phyloP scores from a whole-genome alignment of 2,797 vertebrate genomes.

The Malacoraja senta region DNA sequence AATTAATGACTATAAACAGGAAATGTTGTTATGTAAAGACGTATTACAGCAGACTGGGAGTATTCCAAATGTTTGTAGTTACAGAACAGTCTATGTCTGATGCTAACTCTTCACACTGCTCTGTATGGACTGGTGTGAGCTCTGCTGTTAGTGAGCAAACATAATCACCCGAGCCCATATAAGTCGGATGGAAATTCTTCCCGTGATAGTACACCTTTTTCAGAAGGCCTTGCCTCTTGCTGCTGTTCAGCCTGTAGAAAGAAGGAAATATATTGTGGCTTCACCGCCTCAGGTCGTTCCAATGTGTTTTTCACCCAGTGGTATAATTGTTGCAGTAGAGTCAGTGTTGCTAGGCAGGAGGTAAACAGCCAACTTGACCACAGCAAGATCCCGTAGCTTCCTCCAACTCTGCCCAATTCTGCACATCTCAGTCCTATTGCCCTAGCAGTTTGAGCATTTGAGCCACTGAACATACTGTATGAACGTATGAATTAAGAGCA shows the following conservation, averaged over 20 bases:
- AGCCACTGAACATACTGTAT: too few species aligned
- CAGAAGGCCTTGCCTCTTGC: neutral
- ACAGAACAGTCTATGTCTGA: neutral
- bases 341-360: neutral
- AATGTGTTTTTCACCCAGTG: too few species aligned
- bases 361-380: neutral
- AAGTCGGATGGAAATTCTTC: neutral
- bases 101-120: neutral
- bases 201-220: neutral
- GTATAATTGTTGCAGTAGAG: neutral
- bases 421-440: too few species aligned
- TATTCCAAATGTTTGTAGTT: neutral
- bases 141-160: neutral
- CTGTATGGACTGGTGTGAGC: too few species aligned
- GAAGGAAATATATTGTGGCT: neutral
- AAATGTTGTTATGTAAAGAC: neutral
- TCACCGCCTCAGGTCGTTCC: neutral
- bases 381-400: neutral
- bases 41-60: neutral
- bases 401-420: too few species aligned
- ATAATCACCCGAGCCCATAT: neutral
- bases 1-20: slow-evolving; percentile 5
- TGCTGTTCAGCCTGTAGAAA: too few species aligned
- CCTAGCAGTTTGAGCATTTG: too few species aligned
- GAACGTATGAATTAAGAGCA: too few species aligned